Evolutionary conservation across 2,888 invertebrate genomes (phyloP).

Genomic region (Drosophila atripex): DNA sequence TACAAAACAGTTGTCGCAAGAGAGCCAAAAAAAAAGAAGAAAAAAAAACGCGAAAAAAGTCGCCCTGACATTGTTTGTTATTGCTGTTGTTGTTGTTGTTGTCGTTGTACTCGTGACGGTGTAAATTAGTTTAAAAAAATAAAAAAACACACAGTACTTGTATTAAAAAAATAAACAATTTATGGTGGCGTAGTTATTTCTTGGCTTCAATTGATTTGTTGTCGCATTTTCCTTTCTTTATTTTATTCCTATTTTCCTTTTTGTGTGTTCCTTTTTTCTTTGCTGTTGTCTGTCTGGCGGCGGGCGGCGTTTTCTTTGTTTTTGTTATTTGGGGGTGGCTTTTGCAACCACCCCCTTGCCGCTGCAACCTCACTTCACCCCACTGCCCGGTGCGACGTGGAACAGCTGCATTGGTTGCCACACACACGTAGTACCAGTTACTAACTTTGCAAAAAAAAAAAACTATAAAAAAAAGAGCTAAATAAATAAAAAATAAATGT

Average conservation of each 20-base stretch:
- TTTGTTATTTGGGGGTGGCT: slow-evolving; percentile 25
- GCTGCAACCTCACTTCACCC: slow-evolving; percentile 1
- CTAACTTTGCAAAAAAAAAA: neutral
- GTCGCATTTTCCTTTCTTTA: neutral
- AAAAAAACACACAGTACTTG: neutral
- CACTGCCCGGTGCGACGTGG: neutral
- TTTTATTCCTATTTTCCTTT: neutral
- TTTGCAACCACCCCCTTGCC: slow-evolving; percentile 8
- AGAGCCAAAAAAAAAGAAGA: neutral
- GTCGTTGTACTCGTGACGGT: slow-evolving; percentile 29
- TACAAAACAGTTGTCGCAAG: slow-evolving; percentile 12
- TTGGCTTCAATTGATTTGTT: slow-evolving; percentile 30
- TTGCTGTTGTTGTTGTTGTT: slow-evolving; percentile 18
- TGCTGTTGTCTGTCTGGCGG: slow-evolving; percentile 4
- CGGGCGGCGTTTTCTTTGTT: slow-evolving; percentile 3
- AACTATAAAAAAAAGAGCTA: no score
- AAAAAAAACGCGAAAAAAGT: slow-evolving; percentile 3
- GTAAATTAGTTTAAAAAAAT: slow-evolving; percentile 21
- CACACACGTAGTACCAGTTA: slow-evolving; percentile 15
- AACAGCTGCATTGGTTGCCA: slow-evolving; percentile 41
- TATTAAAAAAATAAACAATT: neutral
- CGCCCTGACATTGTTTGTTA: slow-evolving; percentile 31
- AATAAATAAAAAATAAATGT: neutral
- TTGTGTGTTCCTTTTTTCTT: no score
- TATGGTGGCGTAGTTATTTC: slow-evolving; percentile 2